Conservation (phyloP, 2,797 vertebrate genomes). For the Cossypha dichroa region DNA sequence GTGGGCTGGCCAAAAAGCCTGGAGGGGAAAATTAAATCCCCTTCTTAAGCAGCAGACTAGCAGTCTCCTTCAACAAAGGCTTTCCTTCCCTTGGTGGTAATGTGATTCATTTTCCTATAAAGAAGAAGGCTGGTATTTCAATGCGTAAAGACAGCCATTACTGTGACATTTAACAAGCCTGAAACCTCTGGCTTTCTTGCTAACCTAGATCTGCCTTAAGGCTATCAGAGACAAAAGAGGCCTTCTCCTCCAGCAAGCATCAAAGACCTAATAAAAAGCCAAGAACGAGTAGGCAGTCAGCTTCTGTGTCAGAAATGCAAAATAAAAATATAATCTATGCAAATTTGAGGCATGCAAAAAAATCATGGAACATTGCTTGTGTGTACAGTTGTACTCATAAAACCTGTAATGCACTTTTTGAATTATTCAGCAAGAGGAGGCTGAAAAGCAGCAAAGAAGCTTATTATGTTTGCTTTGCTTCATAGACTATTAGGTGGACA, state of each 20-base stretch:
- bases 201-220: constrained; percentile 85
- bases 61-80: constrained; percentile 74
- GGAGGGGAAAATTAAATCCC: constrained; percentile 71
- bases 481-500: constrained; percentile 86
- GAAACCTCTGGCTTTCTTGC: constrained; percentile 78
- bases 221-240: constrained; percentile 85
- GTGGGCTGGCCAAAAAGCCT: constrained; percentile 68
- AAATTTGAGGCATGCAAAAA: constrained; percentile 73
- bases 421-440: constrained; percentile 61
- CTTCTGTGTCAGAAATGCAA: constrained; percentile 81
- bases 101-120: constrained; percentile 74
- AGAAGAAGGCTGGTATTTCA: constrained; percentile 85
- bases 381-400: constrained; percentile 60
- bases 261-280: constrained; percentile 84
- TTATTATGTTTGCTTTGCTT: constrained; percentile 86
- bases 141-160: constrained; percentile 79
- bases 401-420: constrained; percentile 48
- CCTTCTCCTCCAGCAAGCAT: constrained; percentile 86
- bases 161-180: constrained; percentile 88
- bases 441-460: constrained; percentile 75
- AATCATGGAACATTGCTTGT: constrained; percentile 56
- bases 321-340: constrained; percentile 83
- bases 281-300: constrained; percentile 76
- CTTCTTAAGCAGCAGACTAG: constrained; percentile 74
- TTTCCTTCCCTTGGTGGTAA: constrained; percentile 70